Evolutionary conservation across 2,888 invertebrate species (phyloP), one percentile per base, ranked within the genome.

Genomic region (Ceramica pisi): DNA sequence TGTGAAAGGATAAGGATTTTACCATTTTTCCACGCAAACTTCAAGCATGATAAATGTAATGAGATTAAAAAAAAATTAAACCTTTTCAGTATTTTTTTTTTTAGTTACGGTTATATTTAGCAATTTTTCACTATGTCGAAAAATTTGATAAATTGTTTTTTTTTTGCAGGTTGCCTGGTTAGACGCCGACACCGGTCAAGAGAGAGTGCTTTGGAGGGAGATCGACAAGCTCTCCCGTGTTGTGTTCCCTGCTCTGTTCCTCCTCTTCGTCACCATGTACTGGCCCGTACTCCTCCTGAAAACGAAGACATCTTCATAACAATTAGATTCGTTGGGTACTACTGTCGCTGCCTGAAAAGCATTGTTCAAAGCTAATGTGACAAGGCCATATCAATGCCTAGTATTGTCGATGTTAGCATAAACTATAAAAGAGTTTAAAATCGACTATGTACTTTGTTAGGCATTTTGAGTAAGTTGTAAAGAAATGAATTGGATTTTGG

Each of bases 211-310:
- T 83, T 98, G 98, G 97, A 96, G 97, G 67, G 97, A 98, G 94
- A 98, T 98, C 78, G 98, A 98, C 92, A 97, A 97, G 87, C 96
- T 97, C 6, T 98, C 98, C 6, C 96, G 98, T 64, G 97, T 97
- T 62, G 97, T 98, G 8, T 98, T 98, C 91, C 98, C 98, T 10
- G 97, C 97, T 21, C 90, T 98, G n/a, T 98, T 98, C 92, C 96
- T 98, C 23, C 96, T 98, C 23, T 98, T 98, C 90, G 97, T 97
- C 66, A 96, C 97, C 0, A 95, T 98, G 88, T 98, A 98, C 92
- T 98, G 98, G 98, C 98, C 98, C 0, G 97, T 98, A 74, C 93
- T 98, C 61, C 92, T 98, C 60, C 94, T 98, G 82, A 97, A 97
- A 88, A 97, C 97, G 0, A 96, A 96, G 80, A 92, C 93, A 7